Evolutionary conservation across 2,888 invertebrate species (phyloP).

Genomic region (Phengaris arion): DNA sequence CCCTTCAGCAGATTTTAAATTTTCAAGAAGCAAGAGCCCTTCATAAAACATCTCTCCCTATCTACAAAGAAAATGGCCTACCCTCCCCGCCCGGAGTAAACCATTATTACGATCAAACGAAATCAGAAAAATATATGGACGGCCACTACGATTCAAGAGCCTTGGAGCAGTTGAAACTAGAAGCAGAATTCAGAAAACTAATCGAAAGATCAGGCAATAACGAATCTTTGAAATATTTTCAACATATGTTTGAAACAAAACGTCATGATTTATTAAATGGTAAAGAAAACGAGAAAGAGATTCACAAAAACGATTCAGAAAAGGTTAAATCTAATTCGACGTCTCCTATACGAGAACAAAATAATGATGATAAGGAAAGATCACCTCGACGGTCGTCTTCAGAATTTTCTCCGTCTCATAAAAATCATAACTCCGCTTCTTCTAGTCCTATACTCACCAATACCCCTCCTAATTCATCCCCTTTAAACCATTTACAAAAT

Average conservation of each 20-base stretch:
- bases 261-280: slow-evolving; percentile 66
- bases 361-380: slow-evolving; percentile 54
- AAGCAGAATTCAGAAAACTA: slow-evolving; percentile 77
- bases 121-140: slow-evolving; percentile 53
- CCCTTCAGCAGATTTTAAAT: slow-evolving; percentile 94
- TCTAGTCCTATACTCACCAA: slow-evolving; percentile 72
- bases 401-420: slow-evolving; percentile 66
- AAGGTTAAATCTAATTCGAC: slow-evolving; percentile 36
- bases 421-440: slow-evolving; percentile 68
- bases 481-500: slow-evolving; percentile 92
- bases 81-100: slow-evolving; percentile 77
- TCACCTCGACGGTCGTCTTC: slow-evolving; percentile 62
- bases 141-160: slow-evolving; percentile 63
- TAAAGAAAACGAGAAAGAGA: slow-evolving; percentile 62
- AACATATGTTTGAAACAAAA: slow-evolving; percentile 72
- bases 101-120: slow-evolving; percentile 56
- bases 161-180: slow-evolving; percentile 75
- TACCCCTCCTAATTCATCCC: slow-evolving; percentile 85
- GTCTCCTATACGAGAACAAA: slow-evolving; percentile 51
- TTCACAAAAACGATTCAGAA: slow-evolving; percentile 44
- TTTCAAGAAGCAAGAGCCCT: slow-evolving; percentile 92
- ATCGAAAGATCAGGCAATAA: slow-evolving; percentile 79
- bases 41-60: slow-evolving; percentile 76
- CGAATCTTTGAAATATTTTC: slow-evolving; percentile 68
- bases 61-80: slow-evolving; percentile 69